These are phyloP conservation scores for Fundulus diaphanus DNA, from an alignment of 2,797 vertebrate species.

Conservation along the genomic window DNA sequence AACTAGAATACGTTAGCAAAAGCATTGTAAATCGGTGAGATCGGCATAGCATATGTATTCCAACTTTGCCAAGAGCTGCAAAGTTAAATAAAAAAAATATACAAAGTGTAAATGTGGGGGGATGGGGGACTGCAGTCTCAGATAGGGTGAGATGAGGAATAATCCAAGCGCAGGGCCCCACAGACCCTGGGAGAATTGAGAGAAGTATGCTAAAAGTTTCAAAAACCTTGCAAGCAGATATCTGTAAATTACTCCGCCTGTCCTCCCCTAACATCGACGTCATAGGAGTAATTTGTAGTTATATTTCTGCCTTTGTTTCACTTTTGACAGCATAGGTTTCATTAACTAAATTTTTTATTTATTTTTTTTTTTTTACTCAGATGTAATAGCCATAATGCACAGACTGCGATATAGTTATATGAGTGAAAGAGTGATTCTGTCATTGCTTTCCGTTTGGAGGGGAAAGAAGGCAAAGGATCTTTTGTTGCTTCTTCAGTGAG, in stretches of 20 bases:
- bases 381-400: neutral
- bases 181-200: slow-evolving; percentile 50
- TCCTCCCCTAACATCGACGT: slow-evolving; percentile 11
- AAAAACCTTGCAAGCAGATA: slow-evolving; percentile 26
- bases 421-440: slow-evolving; percentile 31
- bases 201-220: slow-evolving; percentile 38
- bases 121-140: slow-evolving; percentile 45
- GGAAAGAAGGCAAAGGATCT: slow-evolving; percentile 37
- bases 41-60: slow-evolving; percentile 8
- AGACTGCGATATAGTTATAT: slow-evolving; percentile 12
- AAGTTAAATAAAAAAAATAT: slow-evolving; percentile 36
- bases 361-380: neutral
- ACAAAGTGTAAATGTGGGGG: slow-evolving; percentile 44
- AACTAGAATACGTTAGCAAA: neutral
- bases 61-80: slow-evolving; percentile 31
- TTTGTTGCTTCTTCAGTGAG: slow-evolving; percentile 48
- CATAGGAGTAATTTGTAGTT: neutral
- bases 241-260: slow-evolving; percentile 16
- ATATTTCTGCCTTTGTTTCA: neutral
- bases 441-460: slow-evolving; percentile 35
- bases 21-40: neutral
- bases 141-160: slow-evolving; percentile 36
- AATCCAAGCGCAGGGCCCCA: slow-evolving; percentile 60
- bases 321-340: neutral
- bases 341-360: neutral